Evolutionary conservation across 2,113 vertebrate genomes (phyloP).

Genomic region (Onychostruthus taczanowskii): DNA sequence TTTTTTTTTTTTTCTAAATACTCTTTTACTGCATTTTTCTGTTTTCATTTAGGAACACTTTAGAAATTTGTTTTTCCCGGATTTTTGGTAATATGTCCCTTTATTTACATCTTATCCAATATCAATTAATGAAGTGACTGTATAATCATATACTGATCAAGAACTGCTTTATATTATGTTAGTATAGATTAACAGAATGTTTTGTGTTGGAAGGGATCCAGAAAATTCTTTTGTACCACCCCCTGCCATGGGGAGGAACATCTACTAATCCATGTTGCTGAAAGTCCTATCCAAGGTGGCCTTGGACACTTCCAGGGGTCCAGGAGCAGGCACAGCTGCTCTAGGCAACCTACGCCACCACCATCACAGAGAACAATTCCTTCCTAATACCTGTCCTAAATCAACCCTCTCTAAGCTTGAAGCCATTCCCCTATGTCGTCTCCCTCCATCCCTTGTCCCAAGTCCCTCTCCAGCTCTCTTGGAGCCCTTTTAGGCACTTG

Average conservation of each 20-base stretch:
- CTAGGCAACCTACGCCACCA: background rate
- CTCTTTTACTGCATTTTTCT: rapidly evolving
- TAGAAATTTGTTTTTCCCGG: rapidly evolving
- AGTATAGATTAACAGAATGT: rapidly evolving
- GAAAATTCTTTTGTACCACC: rapidly evolving
- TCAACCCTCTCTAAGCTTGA: background rate
- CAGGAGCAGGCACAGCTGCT: background rate
- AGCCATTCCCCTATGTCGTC: too few relatives aligned
- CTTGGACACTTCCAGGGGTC: background rate
- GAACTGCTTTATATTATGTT: rapidly evolving
- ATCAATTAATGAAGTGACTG: rapidly evolving
- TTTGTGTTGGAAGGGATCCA: rapidly evolving
- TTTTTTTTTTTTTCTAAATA: rapidly evolving
- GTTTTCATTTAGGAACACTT: rapidly evolving
- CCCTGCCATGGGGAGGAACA: rapidly evolving
- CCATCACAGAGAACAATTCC: background rate
- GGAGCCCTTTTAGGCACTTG: background rate
- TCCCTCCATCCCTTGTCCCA: background rate
- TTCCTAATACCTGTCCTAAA: too few relatives aligned
- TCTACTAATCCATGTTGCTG: rapidly evolving
- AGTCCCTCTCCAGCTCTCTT: background rate
- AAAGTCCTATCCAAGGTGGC: rapidly evolving
- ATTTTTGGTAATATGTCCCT: rapidly evolving
- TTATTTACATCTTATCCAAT: rapidly evolving
- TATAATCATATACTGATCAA: rapidly evolving